Evolutionary conservation across 2,113 vertebrate species (phyloP).

Genomic region (Petromus typicus): DNA sequence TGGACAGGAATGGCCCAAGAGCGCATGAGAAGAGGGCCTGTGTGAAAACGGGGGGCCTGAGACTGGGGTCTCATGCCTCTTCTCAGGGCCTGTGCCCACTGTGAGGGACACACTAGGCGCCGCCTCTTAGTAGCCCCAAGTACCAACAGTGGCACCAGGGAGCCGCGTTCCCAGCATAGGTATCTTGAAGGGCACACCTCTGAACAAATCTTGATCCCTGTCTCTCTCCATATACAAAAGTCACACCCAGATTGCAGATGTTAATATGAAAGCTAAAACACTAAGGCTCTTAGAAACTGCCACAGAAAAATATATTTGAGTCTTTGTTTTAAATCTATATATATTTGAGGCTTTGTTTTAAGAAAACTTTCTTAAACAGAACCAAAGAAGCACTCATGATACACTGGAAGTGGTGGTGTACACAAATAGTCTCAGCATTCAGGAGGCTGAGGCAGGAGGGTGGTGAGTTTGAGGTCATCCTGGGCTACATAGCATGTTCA

Average conservation of each 20-base stretch:
- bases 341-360: neutral
- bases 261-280: neutral
- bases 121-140: neutral
- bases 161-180: neutral
- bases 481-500: too few species aligned
- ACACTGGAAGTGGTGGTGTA: too few species aligned
- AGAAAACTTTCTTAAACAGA: slow-evolving; percentile 24
- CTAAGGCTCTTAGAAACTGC: neutral
- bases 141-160: neutral
- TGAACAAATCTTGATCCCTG: neutral
- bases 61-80: neutral
- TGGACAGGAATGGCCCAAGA: neutral
- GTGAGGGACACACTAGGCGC: neutral
- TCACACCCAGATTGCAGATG: neutral
- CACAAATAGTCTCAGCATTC: too few species aligned
- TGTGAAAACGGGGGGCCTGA: neutral
- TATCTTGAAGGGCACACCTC: neutral
- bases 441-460: too few species aligned
- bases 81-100: too few species aligned
- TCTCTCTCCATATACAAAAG: neutral
- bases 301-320: neutral
- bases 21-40: neutral
- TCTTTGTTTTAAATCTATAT: neutral
- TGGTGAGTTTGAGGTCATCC: too few species aligned
- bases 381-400: neutral